These are phyloP conservation scores for Poliocrania exsul DNA, from an alignment of 2,797 vertebrate genomes.

Conservation along the genomic window DNA sequence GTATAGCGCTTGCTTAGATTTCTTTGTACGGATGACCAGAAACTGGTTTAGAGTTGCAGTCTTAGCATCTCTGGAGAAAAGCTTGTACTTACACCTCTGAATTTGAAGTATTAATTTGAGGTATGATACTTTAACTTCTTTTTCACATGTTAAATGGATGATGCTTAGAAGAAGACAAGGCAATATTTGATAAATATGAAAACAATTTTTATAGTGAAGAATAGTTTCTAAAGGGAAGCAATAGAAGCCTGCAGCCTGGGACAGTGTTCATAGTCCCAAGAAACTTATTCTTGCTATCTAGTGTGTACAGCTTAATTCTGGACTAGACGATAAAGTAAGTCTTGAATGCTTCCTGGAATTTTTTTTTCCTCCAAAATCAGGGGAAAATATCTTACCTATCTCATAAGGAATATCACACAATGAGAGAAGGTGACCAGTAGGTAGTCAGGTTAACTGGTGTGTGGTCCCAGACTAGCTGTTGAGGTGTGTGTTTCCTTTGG, in stretches of 20 bases:
- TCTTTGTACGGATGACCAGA: background rate
- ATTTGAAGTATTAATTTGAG: background rate
- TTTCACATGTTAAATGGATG: background rate
- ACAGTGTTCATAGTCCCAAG: background rate
- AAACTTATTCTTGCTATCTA: background rate
- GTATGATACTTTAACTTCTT: background rate
- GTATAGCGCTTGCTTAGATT: background rate
- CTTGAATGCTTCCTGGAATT: background rate
- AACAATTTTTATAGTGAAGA: background rate
- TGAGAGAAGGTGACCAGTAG: background rate
- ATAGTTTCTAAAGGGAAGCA: background rate
- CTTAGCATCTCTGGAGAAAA: background rate
- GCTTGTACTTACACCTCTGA: background rate
- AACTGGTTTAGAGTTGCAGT: background rate
- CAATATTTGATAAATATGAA: background rate
- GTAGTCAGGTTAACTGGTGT: background rate
- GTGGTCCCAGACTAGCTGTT: background rate
- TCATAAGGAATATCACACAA: background rate
- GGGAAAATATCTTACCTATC: background rate
- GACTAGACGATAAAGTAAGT: background rate
- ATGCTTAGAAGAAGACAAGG: background rate
- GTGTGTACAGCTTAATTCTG: background rate
- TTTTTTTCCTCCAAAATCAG: background rate
- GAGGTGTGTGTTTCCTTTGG: background rate
- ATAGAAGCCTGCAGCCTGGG: background rate